Conservation (phyloP, 1,140 invertebrate genomes). For the Rhyacophila brunnea region DNA sequence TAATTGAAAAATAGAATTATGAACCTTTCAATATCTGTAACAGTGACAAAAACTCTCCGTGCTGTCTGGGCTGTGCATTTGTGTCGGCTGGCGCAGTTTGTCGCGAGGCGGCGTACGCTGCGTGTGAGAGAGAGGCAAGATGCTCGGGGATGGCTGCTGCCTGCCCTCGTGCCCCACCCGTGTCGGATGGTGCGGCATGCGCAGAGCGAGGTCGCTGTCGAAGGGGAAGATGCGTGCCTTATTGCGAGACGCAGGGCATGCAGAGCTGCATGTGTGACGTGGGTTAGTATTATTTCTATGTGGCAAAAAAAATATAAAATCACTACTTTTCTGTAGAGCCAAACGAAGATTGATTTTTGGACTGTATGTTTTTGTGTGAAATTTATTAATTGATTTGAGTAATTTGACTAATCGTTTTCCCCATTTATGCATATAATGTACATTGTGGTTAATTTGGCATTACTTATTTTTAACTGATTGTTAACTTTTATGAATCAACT, state of each 20-base stretch:
- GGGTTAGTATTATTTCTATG: constrained; percentile 68
- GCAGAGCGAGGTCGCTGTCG: constrained; percentile 85
- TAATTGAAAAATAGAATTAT: too few species aligned
- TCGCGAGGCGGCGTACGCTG: constrained; percentile 81
- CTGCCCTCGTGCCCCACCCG: constrained; percentile 80
- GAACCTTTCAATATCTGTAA: too few species aligned
- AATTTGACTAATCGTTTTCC: too few species aligned
- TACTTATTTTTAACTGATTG: too few species aligned
- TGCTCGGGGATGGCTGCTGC: constrained; percentile 68
- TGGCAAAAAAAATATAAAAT: too few species aligned
- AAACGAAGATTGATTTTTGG: too few species aligned
- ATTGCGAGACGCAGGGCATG: constrained; percentile 87
- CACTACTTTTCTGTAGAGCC: too few species aligned
- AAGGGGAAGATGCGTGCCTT: constrained; percentile 84
- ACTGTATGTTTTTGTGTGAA: too few species aligned
- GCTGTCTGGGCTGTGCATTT: constrained; percentile 86
- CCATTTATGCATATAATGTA: too few species aligned
- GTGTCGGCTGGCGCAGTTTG: constrained; percentile 80
- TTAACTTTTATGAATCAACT: too few species aligned
- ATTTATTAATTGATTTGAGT: too few species aligned
- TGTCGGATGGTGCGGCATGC: constrained; percentile 83
- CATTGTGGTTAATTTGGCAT: too few species aligned
- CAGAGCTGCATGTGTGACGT: constrained; percentile 95
- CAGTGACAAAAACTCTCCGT: constrained; percentile 93
- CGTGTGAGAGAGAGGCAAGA: constrained; percentile 84